These are phyloP conservation scores for Tenebrosternarchus preto DNA, from an alignment of 2,113 vertebrate genomes.

Conservation along the genomic window DNA sequence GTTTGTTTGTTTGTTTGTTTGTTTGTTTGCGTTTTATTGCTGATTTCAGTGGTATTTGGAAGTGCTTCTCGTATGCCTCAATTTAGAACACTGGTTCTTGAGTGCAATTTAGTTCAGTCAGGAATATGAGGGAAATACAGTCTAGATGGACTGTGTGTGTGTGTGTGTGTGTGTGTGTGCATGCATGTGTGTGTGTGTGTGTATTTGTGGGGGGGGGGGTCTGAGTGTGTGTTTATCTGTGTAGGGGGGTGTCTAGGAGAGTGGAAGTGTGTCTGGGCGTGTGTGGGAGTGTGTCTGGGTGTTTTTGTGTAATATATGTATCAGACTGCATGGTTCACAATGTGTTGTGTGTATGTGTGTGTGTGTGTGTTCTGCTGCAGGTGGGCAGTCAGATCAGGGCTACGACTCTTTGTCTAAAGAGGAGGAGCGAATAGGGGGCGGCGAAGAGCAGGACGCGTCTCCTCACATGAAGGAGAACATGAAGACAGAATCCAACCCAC, in stretches of 20 bases:
- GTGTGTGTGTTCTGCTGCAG: constrained; percentile 66
- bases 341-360: neutral
- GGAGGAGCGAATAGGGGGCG: constrained; percentile 80
- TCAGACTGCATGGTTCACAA: neutral
- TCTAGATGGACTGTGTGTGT: neutral
- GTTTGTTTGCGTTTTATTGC: neutral
- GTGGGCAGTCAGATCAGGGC: constrained; percentile 87
- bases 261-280: too few species aligned
- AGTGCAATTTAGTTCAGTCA: neutral
- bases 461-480: constrained; percentile 80
- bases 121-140: neutral
- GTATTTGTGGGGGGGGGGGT: too few species aligned
- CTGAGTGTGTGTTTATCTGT: neutral
- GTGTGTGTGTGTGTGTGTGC: neutral
- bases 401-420: constrained; percentile 89
- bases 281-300: neutral
- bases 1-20: neutral
- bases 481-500: constrained; percentile 79
- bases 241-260: too few species aligned
- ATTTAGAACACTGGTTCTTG: neutral
- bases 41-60: neutral
- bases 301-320: too few species aligned
- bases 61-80: neutral
- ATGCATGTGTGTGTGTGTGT: too few species aligned
- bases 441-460: constrained; percentile 72